phyloP scores from a whole-genome alignment of 2,888 invertebrate species.

The Meta bourneti region DNA sequence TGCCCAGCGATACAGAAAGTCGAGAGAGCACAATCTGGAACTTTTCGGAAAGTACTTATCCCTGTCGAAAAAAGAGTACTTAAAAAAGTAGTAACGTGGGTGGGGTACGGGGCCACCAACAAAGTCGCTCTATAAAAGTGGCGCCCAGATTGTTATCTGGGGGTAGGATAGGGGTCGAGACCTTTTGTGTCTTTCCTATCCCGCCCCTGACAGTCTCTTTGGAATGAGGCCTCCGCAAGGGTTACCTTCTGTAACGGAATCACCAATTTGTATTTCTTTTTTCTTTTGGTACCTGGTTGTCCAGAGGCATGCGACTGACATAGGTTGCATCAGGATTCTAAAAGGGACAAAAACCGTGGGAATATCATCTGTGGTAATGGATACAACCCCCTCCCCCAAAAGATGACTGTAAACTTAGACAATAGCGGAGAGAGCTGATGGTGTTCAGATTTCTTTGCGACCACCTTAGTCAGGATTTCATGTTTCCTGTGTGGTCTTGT shows the following conservation, averaged over 20 bases:
- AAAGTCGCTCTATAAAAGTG: slow-evolving; percentile 50
- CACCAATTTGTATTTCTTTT: background rate
- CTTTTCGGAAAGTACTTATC: slow-evolving; percentile 1
- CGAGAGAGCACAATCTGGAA: background rate
- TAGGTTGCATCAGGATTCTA: too few relatives aligned
- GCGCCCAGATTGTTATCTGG: slow-evolving; percentile 47
- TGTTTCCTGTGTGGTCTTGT: too few relatives aligned
- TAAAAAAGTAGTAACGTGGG: slow-evolving; percentile 37
- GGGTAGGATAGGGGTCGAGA: background rate
- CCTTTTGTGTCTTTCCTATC: slow-evolving; percentile 11
- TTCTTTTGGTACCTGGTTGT: too few relatives aligned
- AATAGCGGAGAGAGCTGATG: too few relatives aligned
- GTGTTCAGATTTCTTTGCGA: too few relatives aligned
- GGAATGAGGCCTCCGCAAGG: slow-evolving; percentile 31
- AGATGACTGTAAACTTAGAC: too few relatives aligned
- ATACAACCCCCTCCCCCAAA: too few relatives aligned
- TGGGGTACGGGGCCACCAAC: slow-evolving; percentile 59
- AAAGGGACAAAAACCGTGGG: too few relatives aligned
- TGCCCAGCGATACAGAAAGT: background rate
- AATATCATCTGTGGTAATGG: too few relatives aligned
- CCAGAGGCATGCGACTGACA: too few relatives aligned
- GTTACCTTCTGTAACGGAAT: slow-evolving; percentile 11
- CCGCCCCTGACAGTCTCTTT: slow-evolving; percentile 9
- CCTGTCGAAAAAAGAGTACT: background rate
- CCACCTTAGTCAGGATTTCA: too few relatives aligned